Percentiles rank a stretch among this genome's conserved stretches.
phyloP scores from a whole-genome alignment of 37 sponge, comb jelly and placozoan genomes.

The Bolinopsis microptera region DNA sequence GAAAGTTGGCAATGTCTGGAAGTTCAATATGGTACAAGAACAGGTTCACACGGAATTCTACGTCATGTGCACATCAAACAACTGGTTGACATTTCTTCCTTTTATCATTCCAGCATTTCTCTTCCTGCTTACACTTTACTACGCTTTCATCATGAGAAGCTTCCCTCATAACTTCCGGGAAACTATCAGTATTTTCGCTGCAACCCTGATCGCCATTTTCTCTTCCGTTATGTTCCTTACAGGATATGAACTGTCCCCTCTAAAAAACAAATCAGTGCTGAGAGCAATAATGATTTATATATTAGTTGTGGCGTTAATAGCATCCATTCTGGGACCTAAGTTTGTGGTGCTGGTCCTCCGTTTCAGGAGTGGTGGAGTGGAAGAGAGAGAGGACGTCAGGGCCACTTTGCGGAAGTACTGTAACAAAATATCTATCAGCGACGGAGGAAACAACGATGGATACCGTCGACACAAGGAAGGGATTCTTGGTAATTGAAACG shows the following conservation, averaged over 20 bases:
- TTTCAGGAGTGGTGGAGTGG: neutral
- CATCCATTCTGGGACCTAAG: conserved; percentile 22
- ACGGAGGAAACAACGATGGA: too few species aligned
- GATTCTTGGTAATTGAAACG: too few species aligned
- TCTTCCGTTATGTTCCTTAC: conserved; percentile 33
- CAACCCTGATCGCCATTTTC: conserved; percentile 44
- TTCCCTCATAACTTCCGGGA: conserved; percentile 64
- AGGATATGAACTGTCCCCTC: conserved; percentile 36
- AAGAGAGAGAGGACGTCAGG: neutral
- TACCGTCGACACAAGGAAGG: too few species aligned
- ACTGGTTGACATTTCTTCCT: neutral
- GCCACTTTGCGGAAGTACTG: neutral
- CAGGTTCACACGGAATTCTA: neutral
- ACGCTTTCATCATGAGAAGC: conserved; percentile 49
- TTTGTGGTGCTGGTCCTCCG: neutral
- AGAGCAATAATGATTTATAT: conserved; percentile 56
- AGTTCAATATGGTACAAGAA: neutral
- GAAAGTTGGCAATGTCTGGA: neutral
- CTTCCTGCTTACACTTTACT: conserved; percentile 22
- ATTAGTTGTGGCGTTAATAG: neutral
- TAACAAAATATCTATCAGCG: neutral
- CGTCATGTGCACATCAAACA: neutral
- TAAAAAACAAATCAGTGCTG: conserved; percentile 13
- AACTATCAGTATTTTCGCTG: conserved; percentile 36
- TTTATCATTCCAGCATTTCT: neutral